A percentile compares a stretch with the other conserved stretches of the same genome.
Evolutionary conservation across 2,113 vertebrate species (phyloP).

Genomic region (Erinaceus europaeus): DNA sequence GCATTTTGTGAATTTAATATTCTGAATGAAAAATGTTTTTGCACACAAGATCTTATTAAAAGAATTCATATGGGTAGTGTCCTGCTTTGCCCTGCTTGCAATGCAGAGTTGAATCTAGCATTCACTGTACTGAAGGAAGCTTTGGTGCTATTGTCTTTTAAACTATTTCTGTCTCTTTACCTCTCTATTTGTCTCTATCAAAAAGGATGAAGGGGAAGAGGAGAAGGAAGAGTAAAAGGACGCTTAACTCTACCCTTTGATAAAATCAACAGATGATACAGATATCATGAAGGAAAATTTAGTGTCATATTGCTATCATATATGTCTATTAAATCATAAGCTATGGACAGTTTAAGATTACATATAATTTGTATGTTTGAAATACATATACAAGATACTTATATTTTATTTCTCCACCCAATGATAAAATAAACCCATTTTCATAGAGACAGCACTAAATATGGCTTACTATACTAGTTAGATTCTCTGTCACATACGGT

Average conservation of each 20-base stretch:
- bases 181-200: too few relatives aligned
- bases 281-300: background rate
- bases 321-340: background rate
- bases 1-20: slow-evolving; percentile 7
- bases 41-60: too few relatives aligned
- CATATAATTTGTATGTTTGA: background rate
- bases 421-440: background rate
- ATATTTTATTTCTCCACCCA: background rate
- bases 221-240: too few relatives aligned
- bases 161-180: too few relatives aligned
- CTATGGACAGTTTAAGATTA: background rate
- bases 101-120: too few relatives aligned
- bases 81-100: too few relatives aligned
- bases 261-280: background rate
- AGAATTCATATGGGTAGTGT: too few relatives aligned
- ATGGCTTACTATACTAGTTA: background rate
- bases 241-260: background rate
- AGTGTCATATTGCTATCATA: background rate
- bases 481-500: background rate
- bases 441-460: background rate
- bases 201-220: too few relatives aligned
- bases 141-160: too few relatives aligned
- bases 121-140: too few relatives aligned
- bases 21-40: background rate
- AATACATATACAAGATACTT: background rate